A percentile compares a stretch with the other conserved stretches of the same genome.
Conservation (phyloP, 2,888 invertebrate species). For the Latheticus oryzae region DNA sequence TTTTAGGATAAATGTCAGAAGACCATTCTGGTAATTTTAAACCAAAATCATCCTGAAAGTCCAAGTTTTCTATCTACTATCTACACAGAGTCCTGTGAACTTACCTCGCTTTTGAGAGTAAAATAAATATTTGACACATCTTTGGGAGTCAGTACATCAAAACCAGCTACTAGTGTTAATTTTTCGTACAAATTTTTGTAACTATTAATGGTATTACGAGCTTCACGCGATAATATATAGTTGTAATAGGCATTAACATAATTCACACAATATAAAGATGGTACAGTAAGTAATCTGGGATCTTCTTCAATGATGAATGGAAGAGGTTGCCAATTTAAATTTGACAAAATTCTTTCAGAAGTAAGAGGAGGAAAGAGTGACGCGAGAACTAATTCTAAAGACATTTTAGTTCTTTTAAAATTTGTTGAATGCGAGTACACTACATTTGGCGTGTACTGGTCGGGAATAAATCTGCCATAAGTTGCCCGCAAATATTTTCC, state of each 20-base stretch:
- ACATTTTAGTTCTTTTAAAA: conserved; percentile 79
- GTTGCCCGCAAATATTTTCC: conserved; percentile 73
- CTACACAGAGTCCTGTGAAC: conserved; percentile 12
- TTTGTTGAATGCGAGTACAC: conserved; percentile 76
- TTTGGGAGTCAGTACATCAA: conserved; percentile 6
- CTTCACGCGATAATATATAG: conserved; percentile 10
- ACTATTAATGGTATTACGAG: conserved; percentile 34
- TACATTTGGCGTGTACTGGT: conserved; percentile 68
- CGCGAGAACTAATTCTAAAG: conserved; percentile 74
- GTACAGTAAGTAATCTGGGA: conserved; percentile 43
- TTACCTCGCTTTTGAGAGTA: conserved; percentile 44
- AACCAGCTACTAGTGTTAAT: conserved; percentile 35
- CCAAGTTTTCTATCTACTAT: too few species aligned
- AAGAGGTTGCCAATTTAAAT: conserved; percentile 56
- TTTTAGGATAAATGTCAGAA: conserved; percentile 57
- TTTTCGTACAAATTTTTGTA: conserved; percentile 46
- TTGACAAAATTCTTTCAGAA: conserved; percentile 69
- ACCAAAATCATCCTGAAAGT: conserved; percentile 55
- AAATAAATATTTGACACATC: conserved; percentile 12
- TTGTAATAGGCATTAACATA: conserved; percentile 13
- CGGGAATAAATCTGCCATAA: conserved; percentile 71
- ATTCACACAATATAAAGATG: conserved; percentile 42
- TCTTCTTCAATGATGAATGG: conserved; percentile 50
- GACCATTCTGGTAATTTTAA: conserved; percentile 65
- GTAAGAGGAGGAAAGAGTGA: conserved; percentile 73